Base-by-base conservation (phyloP, 2,888 invertebrate genomes). In the Vanessa cardui region DNA sequence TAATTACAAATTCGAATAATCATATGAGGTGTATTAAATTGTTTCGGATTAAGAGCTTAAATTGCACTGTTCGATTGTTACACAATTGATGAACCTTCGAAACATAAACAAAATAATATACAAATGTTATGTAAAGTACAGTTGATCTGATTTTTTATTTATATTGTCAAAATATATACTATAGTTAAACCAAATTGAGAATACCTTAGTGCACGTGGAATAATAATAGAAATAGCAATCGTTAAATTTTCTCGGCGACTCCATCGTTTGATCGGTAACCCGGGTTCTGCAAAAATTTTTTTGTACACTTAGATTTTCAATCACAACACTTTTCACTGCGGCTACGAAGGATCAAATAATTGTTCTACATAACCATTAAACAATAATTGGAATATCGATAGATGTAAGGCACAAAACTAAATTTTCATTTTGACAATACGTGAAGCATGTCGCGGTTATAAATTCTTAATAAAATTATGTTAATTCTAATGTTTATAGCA, bases 211-310 rank as follows among this genome's bases (percentile, higher is more conserved):
- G 86, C 97, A 97, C 73, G 96, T 96, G 66, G 97, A 97, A 85
- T 97, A 97, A 86, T 96, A 97, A 89, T 95, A 97, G 93, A 97
- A 97, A 89, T 97, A 97, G 89, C 97, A 97, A 88, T 97, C 97
- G 88, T 96, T 96, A 86, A 96, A 95, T 92, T 96, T 96, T 81
- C 95, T 94, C 78, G 95, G 95, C 78, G 95, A 95, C 90, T 96
- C 95, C 94, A 96, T 94, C 82, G 85, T 87, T 84, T 81, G 78
- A 77, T 82, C 80, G 79, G 80, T 84, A 83, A 78, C 83, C 87
- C 84, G 85, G 85, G 84, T 83, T 85, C 90, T 90, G 87, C 80
- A 79, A 84, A 88, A 82, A 73, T 82, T 74, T 76, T 81, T 50
- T 70, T 63, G 49, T 49, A 66, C 61, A 68, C 73, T 73, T 72